These are phyloP conservation scores for Mallotus villosus DNA, from an alignment of 2,797 vertebrate genomes.

Conservation along the genomic window DNA sequence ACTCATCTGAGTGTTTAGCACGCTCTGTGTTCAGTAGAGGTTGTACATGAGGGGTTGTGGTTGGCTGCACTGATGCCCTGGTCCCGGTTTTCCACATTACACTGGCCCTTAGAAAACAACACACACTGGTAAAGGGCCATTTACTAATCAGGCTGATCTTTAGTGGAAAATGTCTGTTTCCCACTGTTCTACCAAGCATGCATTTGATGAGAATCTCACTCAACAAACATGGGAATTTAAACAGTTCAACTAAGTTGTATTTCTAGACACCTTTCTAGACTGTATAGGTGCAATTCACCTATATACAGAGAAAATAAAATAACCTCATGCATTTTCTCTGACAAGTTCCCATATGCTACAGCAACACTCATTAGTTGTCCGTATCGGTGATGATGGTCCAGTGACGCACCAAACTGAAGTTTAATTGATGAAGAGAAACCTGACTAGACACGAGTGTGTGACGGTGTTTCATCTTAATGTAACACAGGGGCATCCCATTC, in stretches of 20 bases:
- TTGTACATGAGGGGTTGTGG: no score
- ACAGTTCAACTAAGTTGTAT: not conserved
- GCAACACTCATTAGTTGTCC: not conserved
- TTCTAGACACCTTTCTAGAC: not conserved
- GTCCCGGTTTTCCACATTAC: conserved; percentile 25
- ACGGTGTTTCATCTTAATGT: conserved; percentile 17
- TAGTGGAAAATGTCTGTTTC: conserved; percentile 14
- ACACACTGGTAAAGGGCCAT: not conserved
- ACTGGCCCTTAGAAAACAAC: not conserved
- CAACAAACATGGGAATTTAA: not conserved
- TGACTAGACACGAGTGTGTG: conserved; percentile 35
- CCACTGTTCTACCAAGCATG: no score
- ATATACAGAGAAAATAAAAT: not conserved
- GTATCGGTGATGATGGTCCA: conserved; percentile 9
- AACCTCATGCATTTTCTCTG: not conserved
- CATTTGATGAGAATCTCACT: no score
- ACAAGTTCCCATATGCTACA: not conserved
- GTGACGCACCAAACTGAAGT: not conserved
- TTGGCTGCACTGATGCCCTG: not conserved
- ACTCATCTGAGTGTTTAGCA: not conserved
- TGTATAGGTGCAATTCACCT: not conserved
- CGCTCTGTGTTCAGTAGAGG: not conserved
- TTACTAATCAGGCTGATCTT: conserved; percentile 3
- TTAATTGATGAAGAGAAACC: conserved; percentile 23
- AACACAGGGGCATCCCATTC: conserved; percentile 34